Base-by-base conservation (phyloP, 2,113 vertebrate genomes). In the Dryoscopus gambensis region DNA sequence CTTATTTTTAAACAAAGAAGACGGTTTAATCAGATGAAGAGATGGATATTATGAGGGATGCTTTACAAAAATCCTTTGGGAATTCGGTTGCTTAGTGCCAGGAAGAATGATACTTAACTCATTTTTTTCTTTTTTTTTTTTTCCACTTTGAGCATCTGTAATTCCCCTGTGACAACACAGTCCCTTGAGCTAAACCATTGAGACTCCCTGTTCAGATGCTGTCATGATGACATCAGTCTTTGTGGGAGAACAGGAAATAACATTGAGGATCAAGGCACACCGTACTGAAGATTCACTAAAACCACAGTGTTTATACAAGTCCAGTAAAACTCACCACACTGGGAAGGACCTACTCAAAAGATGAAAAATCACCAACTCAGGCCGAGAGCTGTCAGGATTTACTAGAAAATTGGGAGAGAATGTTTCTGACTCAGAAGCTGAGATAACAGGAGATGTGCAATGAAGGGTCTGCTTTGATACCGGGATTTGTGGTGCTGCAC, bases 1-100 rank as follows among this genome's bases (percentile, higher is more conserved):
- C 31, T 89, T 89, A 83, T 74, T 87, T 94, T 92, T 91, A 73
- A 84, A 81, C 56, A 94, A 96, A 86, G 64, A 84, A 71, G 47
- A 55, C 10, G 40, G 64, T 87, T 91, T 82, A 67, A 75, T 81
- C 86, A 68, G 73, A 63, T 8, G 14, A 53, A 76, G 53, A 55
- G 89, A 65, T 13, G 49, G 83, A 56, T 84, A 67, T 80, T 87
- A 92, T 70, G 64, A 75, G 12, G 30, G 21, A 87, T 88, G 59
- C 20, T 80, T 87, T 94, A 64, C 55, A 91, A 89, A 87, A 91
- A 62, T 49, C 63, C 18, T 31, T 74, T 70, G 59, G 65, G 63
- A 93, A 77, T 93, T 77, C 70, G 18, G 78, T 87, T 85, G 52
- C 74, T 65, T 64, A 52, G 70, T 70, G 28, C 53, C 47, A 64